Evolutionary conservation across 2,888 invertebrate species (phyloP), one percentile per base, ranked within the genome.

Genomic region (Allolobophora icterica): DNA sequence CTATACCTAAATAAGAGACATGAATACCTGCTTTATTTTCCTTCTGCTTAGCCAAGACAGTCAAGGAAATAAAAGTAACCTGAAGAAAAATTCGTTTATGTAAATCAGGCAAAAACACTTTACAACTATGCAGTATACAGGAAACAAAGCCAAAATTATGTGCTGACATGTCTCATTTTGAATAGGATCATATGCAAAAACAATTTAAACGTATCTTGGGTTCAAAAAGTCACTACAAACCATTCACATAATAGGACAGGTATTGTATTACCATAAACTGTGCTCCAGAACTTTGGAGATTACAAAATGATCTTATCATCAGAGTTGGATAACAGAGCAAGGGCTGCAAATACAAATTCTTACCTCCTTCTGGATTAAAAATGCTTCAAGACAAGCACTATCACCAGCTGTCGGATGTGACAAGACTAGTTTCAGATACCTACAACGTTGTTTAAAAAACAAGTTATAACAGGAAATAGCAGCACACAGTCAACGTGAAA

Each of bases 321-420:
- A 71, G 13, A 71, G n/a, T 71, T 71, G 71, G 5, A n/a, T 71
- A 45, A 13, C 45, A 38, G 38, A 38, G 8, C 45, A 45, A 45
- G 19, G 19, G 71, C 71, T 71, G 71, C 71, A 71, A 90, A 90
- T 90, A 89, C 91, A 93, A 71, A 90, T 91, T 91, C 35, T 91
- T 93, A 95, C 95, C 93, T 95, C 94, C 93, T 94, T 94, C 91
- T 94, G 94, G 91, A 93, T 94, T 3, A 95, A 92, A 92, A 95
- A 95, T 84, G 93, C 94, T 92, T 94, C 94, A 58, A 95, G 91
- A 91, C 92, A 93, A 91, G 93, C 93, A 93, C 95, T 95, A 91
- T 93, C 93, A 89, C 95, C 95, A 93, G 95, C 94, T 90, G 94
- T 92, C 89, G 93, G 94, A 93, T 95, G 95, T 52, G 92, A 93